Conservation (phyloP, 2,888 invertebrate species). For the Cantharis rustica region DNA sequence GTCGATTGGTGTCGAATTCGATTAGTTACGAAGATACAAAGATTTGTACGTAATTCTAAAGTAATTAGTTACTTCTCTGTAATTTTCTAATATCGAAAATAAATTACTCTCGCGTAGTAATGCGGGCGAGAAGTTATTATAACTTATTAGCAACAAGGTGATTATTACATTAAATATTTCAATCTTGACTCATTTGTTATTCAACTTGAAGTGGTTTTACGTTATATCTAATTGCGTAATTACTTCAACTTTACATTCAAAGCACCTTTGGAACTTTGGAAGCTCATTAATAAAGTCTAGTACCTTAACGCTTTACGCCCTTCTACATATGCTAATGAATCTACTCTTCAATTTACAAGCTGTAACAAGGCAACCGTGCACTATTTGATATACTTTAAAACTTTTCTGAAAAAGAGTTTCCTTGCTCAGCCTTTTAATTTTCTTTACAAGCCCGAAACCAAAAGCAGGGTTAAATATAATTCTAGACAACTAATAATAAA, state of each 20-base stretch:
- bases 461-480: not conserved
- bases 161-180: not conserved
- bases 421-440: not conserved
- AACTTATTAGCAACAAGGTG: not conserved
- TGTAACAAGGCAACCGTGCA: not conserved
- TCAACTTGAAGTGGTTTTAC: not conserved
- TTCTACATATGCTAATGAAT: conserved; percentile 20
- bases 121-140: not conserved
- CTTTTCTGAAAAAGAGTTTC: not conserved
- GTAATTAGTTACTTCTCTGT: not conserved
- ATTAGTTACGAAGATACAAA: too few relatives aligned
- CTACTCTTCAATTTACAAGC: conserved; percentile 14
- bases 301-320: conserved; percentile 17
- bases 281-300: conserved; percentile 17
- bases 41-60: too few relatives aligned
- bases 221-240: conserved; percentile 4
- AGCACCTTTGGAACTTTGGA: conserved; percentile 10
- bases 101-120: not conserved
- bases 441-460: not conserved
- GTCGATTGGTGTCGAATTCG: too few relatives aligned
- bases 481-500: not conserved
- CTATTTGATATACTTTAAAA: conserved; percentile 4
- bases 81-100: not conserved
- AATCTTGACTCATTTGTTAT: not conserved
- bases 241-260: conserved; percentile 12